Conservation (phyloP, 2,888 invertebrate genomes). For the Periphyllus acericola region DNA sequence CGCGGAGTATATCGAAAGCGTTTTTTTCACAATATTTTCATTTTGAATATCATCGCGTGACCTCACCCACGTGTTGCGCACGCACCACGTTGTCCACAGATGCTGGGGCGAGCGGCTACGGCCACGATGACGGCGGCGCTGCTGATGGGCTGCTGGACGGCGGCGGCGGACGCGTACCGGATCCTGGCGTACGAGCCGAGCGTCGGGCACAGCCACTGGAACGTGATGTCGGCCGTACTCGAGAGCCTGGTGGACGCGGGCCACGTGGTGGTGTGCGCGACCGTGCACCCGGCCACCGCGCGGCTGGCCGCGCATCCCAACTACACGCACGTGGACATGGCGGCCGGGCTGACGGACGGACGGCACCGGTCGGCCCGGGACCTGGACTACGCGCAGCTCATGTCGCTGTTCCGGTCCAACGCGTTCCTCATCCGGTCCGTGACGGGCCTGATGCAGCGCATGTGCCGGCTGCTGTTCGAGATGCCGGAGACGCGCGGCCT, state of each 20-base stretch:
- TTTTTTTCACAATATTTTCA: no score
- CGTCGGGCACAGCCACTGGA: slow-evolving; percentile 17
- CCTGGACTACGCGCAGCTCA: not conserved
- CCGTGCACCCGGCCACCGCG: not conserved
- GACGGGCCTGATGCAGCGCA: not conserved
- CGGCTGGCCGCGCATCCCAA: not conserved
- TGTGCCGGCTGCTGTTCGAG: not conserved
- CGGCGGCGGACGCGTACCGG: not conserved
- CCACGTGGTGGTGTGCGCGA: slow-evolving; percentile 18
- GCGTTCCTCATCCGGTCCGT: not conserved
- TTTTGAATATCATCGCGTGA: no score
- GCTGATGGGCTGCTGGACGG: not conserved
- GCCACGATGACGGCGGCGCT: not conserved
- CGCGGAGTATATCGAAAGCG: no score
- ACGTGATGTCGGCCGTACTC: slow-evolving; percentile 31
- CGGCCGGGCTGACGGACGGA: not conserved
- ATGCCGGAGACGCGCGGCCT: not conserved
- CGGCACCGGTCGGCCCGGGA: not conserved
- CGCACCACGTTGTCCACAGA: no score
- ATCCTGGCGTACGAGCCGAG: slow-evolving; percentile 34
- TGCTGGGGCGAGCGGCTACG: not conserved
- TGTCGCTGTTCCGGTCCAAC: not conserved
- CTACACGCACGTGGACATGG: slow-evolving; percentile 35
- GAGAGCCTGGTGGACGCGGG: slow-evolving; percentile 42
- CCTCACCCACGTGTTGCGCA: no score